These are phyloP conservation scores for Oryctes rhinoceros DNA, from an alignment of 1,140 invertebrate species.

Conservation along the genomic window DNA sequence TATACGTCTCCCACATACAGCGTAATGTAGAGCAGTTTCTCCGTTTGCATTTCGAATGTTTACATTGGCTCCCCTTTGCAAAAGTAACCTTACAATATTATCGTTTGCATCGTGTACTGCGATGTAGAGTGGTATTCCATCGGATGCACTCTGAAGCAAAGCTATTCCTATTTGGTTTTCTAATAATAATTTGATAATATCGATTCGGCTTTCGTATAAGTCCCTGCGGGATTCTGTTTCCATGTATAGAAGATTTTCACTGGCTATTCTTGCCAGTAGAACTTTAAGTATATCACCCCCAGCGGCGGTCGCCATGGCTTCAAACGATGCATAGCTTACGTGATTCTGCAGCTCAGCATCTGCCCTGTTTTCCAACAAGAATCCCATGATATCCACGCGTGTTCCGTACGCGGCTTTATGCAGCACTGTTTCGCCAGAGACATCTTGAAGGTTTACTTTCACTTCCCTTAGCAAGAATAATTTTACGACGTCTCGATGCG, in stretches of 20 bases:
- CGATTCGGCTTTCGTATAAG: no score
- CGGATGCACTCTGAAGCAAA: no score
- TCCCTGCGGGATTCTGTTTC: no score
- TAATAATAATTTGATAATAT: no score
- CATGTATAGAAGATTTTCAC: no score
- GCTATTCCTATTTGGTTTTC: no score
- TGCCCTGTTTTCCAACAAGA: no score
- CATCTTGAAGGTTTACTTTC: not conserved
- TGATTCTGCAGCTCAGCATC: no score
- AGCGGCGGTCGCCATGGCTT: no score
- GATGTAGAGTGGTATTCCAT: not conserved
- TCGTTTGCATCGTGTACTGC: not conserved
- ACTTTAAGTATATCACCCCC: no score
- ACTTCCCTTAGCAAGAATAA: slow-evolving; percentile 49
- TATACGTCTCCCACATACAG: not conserved
- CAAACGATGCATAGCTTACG: no score
- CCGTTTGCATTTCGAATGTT: not conserved
- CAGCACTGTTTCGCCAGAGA: not conserved
- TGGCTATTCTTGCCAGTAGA: no score
- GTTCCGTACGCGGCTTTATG: not conserved
- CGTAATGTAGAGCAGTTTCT: not conserved
- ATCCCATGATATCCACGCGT: not conserved
- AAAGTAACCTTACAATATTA: not conserved
- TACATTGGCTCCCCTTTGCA: not conserved
- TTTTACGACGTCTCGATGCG: slow-evolving; percentile 56